Base-by-base conservation (phyloP, 2,113 vertebrate genomes). In the Tragelaphus buxtoni region DNA sequence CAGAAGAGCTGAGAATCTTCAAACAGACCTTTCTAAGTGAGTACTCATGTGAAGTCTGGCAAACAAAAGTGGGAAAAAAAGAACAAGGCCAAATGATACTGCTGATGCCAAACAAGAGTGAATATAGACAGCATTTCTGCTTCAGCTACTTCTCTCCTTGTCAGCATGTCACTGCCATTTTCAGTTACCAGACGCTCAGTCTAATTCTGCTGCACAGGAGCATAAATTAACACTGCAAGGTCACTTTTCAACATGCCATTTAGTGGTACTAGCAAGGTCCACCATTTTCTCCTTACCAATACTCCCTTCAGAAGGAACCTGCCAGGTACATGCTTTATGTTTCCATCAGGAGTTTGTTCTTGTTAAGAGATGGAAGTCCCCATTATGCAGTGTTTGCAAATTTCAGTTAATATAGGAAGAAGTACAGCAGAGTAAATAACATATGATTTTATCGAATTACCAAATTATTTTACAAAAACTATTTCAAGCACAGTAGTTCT, bases 401-500 rank as follows among this genome's bases (percentile, higher is more conserved):
- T 5, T 92, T 49, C 58, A 35, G 42, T 84, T 80, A 94, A 76
- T 77, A 26, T 12, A 87, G 20, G 55, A 89, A 86, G 20, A 45
- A 85, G 18, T 47, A 60, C 1, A 84, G n/a, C n/a, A 56, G 74
- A 30, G 14, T 69, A 86, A 97, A 45, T 53, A 74, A 69, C 47
- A 22, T 7, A 55, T 85, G 12, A 60, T 86, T 94, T 93, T 76
- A 95, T n/a, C 55, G 8, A 94, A 58, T 96, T 77, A 30, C 39
- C 20, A 63, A 93, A 91, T 60, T 85, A 81, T 87, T 93, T 87
- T 51, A 17, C 45, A 95, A 89, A 91, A 96, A 74, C 18, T 22
- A 4, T 58, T 63, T 97, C 90, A 95, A 86, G 47, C 45, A 76
- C 1, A 82, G 14, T 74, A 94, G 20, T 13, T 42, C 53, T 65